Percentiles rank a stretch among this genome's conserved stretches.
These are phyloP conservation scores for Dicrostonyx torquatus DNA, from an alignment of 2,797 vertebrate genomes.

Conservation along the genomic window DNA sequence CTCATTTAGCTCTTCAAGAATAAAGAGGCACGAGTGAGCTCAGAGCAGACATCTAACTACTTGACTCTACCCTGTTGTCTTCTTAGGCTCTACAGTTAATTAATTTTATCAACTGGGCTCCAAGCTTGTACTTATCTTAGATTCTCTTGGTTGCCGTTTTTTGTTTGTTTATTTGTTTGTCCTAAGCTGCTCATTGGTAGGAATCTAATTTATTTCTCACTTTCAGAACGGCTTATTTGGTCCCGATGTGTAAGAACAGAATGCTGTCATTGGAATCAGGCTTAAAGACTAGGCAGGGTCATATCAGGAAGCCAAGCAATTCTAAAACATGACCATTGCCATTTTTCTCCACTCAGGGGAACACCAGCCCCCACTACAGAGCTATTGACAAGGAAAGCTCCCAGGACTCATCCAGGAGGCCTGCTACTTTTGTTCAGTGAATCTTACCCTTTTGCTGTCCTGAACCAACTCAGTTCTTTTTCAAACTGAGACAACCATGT, in stretches of 20 bases:
- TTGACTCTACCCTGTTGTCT: background rate
- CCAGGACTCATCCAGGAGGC: background rate
- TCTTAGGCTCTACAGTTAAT: background rate
- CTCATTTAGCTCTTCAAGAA: slow-evolving; percentile 41
- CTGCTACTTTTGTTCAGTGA: background rate
- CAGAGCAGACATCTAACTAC: background rate
- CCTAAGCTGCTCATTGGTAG: background rate
- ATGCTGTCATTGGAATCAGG: background rate
- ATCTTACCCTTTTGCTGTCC: slow-evolving; percentile 12
- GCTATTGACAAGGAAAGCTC: background rate
- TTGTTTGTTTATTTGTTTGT: background rate
- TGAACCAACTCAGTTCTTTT: background rate
- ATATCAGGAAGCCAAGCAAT: background rate
- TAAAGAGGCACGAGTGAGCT: background rate
- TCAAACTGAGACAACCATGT: background rate
- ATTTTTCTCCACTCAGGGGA: background rate
- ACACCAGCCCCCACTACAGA: background rate
- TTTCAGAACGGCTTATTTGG: background rate
- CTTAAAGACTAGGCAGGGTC: background rate
- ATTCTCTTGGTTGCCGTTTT: slow-evolving; percentile 5
- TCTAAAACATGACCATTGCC: background rate
- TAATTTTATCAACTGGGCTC: background rate
- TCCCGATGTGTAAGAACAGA: background rate
- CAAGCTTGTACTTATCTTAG: background rate
- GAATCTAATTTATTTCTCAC: background rate